Evolutionary conservation across 2,113 vertebrate genomes (phyloP).

Genomic region (Gymnorhina tibicen): DNA sequence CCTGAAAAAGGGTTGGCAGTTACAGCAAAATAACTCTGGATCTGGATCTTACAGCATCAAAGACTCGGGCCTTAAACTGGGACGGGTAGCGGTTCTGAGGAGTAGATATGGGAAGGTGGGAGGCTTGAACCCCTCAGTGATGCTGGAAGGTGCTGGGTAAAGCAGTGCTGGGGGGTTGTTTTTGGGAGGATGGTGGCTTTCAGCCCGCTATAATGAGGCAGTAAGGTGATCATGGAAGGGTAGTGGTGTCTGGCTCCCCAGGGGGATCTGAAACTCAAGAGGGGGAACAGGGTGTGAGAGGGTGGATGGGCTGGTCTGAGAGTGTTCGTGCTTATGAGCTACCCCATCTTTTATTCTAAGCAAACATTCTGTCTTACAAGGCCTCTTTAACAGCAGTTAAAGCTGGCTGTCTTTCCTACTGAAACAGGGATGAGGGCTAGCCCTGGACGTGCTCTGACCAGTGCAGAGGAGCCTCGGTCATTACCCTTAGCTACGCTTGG

Average conservation of each 20-base stretch:
- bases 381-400: neutral
- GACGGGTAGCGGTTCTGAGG: neutral
- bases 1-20: neutral
- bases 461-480: neutral
- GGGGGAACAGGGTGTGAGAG: fast-evolving
- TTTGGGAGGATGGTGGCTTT: neutral
- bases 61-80: neutral
- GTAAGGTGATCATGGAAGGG: neutral
- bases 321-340: neutral
- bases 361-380: neutral
- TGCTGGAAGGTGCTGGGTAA: neutral
- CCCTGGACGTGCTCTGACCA: neutral
- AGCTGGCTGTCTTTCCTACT: neutral
- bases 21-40: neutral
- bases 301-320: neutral
- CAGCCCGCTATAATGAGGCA: fast-evolving
- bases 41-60: neutral
- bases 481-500: neutral
- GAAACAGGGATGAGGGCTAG: neutral
- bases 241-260: fast-evolving
- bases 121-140: fast-evolving
- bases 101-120: fast-evolving
- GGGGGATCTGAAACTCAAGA: fast-evolving
- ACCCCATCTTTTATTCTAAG: no score
- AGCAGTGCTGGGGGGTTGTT: neutral